A percentile compares a stretch with the other conserved stretches of the same genome.
phyloP scores from a whole-genome alignment of 35 echinoderm and acorn worm genomes.

The Lytechinus pictus region DNA sequence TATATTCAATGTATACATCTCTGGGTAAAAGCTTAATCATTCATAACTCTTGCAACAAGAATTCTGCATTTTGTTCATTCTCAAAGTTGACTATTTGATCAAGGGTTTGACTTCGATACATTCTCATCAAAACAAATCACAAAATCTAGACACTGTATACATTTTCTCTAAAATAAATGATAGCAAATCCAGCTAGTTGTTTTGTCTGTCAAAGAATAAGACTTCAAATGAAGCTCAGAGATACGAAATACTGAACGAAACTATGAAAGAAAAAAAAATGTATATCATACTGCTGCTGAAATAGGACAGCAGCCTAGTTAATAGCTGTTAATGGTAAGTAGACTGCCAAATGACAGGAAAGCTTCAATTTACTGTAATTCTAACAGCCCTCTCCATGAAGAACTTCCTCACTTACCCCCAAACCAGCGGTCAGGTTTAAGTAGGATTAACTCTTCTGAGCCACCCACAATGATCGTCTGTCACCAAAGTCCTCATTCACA shows the following conservation, averaged over 20 bases:
- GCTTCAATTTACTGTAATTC: not conserved
- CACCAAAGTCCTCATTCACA: not conserved
- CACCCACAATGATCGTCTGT: not conserved
- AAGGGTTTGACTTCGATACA: no score
- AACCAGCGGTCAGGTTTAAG: not conserved
- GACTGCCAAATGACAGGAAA: not conserved
- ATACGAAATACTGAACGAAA: not conserved
- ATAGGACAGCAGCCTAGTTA: constrained; percentile 9
- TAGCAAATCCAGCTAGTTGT: not conserved
- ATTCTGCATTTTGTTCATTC: no score
- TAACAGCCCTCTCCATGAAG: not conserved
- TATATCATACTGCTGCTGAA: not conserved
- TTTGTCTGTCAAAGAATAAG: not conserved
- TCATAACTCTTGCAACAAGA: no score
- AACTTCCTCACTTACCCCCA: not conserved
- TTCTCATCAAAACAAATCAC: no score
- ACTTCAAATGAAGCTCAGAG: not conserved
- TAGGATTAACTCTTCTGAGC: not conserved
- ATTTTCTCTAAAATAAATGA: not conserved
- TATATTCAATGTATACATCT: no score
- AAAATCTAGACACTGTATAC: no score
- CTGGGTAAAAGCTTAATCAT: no score
- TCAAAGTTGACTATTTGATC: no score
- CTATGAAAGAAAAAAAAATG: not conserved
- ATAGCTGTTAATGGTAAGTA: not conserved